Evolutionary conservation across 2,888 invertebrate genomes (phyloP).

Genomic region (Mantis religiosa): DNA sequence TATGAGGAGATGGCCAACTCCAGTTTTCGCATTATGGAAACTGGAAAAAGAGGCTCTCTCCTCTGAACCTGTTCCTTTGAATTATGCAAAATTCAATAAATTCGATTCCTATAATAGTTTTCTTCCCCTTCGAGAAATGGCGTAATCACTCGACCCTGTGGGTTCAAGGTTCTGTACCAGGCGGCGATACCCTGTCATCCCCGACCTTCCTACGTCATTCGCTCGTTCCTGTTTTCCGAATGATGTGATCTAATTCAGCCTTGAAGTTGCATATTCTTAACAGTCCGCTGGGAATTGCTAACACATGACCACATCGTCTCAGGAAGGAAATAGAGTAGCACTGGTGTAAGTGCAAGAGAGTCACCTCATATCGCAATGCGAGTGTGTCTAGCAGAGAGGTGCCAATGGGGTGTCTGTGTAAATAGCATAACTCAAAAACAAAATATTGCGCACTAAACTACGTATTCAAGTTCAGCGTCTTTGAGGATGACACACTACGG

Average conservation of each 20-base stretch:
- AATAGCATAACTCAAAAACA: too few relatives aligned
- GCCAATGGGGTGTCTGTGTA: too few relatives aligned
- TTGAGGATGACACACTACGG: too few relatives aligned
- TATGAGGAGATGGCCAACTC: too few relatives aligned
- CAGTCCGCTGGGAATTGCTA: background rate
- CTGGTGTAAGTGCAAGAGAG: background rate
- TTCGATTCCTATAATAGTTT: background rate
- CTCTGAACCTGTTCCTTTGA: too few relatives aligned
- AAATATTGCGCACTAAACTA: too few relatives aligned
- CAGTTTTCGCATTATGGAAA: too few relatives aligned
- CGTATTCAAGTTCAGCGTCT: too few relatives aligned
- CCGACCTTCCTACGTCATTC: background rate
- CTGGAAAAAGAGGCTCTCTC: too few relatives aligned
- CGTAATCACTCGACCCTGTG: background rate
- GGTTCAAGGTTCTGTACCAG: background rate
- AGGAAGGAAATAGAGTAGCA: background rate
- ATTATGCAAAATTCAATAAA: background rate
- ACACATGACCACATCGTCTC: background rate
- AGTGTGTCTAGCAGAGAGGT: too few relatives aligned
- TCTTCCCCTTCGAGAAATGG: background rate
- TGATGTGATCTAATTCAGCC: background rate
- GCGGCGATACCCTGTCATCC: background rate
- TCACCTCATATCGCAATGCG: too few relatives aligned
- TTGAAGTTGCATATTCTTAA: background rate
- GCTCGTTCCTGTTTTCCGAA: background rate